Percentiles rank a stretch among this genome's conserved stretches.
These are phyloP conservation scores for Haemorhous mexicanus DNA, from an alignment of 2,113 vertebrate genomes.

Conservation along the genomic window DNA sequence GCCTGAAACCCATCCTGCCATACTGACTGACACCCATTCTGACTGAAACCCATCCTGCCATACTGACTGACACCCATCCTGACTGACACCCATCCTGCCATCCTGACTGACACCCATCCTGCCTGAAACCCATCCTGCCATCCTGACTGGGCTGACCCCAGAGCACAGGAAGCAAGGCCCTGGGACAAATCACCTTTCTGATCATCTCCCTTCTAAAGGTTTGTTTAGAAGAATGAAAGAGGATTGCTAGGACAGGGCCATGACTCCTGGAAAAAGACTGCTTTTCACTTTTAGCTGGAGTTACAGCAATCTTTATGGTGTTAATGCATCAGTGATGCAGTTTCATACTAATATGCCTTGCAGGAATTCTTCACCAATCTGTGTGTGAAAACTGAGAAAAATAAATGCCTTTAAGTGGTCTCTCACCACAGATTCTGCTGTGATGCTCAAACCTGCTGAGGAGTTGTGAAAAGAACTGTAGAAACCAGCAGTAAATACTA, in stretches of 20 bases:
- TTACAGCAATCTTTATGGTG: not conserved
- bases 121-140: too few species aligned
- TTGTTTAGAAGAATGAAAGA: not conserved
- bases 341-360: not conserved
- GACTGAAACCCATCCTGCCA: too few species aligned
- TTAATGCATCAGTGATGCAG: not conserved
- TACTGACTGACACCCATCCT: too few species aligned
- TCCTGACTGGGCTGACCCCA: not conserved
- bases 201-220: not conserved
- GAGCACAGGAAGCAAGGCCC: fast-evolving
- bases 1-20: too few species aligned
- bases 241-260: not conserved
- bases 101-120: too few species aligned
- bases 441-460: not conserved
- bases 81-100: too few species aligned
- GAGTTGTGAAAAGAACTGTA: not conserved
- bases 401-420: not conserved
- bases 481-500: not conserved
- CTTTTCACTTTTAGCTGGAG: not conserved
- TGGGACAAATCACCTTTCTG: not conserved
- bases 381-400: not conserved
- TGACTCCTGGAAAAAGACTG: not conserved
- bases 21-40: too few species aligned
- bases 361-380: not conserved
- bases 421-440: not conserved